Base-by-base conservation (phyloP, 2,888 invertebrate genomes). In the Lycia hirtaria region DNA sequence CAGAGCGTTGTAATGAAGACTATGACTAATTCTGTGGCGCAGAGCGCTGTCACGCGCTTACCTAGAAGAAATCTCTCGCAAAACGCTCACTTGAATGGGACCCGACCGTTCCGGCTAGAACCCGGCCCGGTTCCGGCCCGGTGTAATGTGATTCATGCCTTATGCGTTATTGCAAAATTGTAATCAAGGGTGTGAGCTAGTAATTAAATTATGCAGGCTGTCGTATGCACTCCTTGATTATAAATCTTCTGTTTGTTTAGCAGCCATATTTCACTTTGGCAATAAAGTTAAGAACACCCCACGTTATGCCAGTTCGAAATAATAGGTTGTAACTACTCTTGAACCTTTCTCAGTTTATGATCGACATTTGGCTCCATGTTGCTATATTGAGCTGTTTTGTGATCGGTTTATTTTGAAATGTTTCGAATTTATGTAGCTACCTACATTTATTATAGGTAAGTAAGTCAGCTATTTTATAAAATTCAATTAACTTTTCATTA, bases 141-240 rank as follows among this genome's bases (percentile, higher is more conserved):
- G n/a, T n/a, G n/a, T n/a, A n/a, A n/a, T n/a, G n/a, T n/a, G n/a
- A n/a, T n/a, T n/a, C n/a, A n/a, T n/a, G n/a, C n/a, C n/a, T 87
- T 88, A 88, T 87, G 88, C 85, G 83, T 87, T 86, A 88, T 84
- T 86, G 84, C 87, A 80, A 88, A 88, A 88, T 90, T 92, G 89
- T 92, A 92, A 91, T 91, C 87, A 90, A 87, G 90, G 89, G 90
- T 82, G 87, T 89, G 83, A 85, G 81, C 72, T 75, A 78, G 83
- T 88, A 87, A 90, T 89, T 89, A 88, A 89, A 90, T 90, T 92
- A 90, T 90, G 89, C 90, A 90, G 80, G 77, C 88, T 89, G 90
- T 90, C 92, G 84, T 85, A 87, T 91, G 90, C 91, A 92, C 85
- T 88, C 86, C 65, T 72, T 67, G 75, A 76, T 80, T 83, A 86